Conservation (phyloP, 2,797 vertebrate genomes). For the Periophthalmus magnuspinnatus region DNA sequence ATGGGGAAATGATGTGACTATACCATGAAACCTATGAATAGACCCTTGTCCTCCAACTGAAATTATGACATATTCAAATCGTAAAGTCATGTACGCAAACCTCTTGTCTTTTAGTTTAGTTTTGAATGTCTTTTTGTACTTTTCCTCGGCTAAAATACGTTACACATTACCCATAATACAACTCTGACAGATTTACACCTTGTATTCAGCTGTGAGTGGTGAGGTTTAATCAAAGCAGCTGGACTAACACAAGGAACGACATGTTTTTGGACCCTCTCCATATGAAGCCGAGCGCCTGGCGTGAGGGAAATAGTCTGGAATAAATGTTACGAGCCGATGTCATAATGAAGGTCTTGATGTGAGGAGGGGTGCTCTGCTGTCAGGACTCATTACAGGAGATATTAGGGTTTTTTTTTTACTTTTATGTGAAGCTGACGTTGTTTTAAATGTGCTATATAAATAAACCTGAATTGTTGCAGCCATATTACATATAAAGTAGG, state of each 20-base stretch:
- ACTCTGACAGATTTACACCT: conserved; percentile 21
- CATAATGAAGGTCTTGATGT: conserved; percentile 14
- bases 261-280: conserved; percentile 13
- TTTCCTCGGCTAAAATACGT: not conserved
- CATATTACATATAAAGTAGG: no score
- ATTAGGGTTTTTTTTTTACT: no score
- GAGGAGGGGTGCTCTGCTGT: not conserved
- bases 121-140: not conserved
- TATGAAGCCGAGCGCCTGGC: conserved; percentile 5
- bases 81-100: no score
- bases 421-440: no score
- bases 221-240: conserved; percentile 35
- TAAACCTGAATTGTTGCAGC: no score
- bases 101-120: no score
- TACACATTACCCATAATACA: conserved; percentile 9
- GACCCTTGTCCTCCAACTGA: no score
- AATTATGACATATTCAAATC: no score
- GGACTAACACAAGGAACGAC: not conserved
- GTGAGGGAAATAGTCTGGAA: conserved; percentile 5
- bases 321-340: conserved; percentile 15
- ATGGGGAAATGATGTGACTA: no score
- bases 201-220: conserved; percentile 5
- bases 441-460: no score
- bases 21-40: no score
- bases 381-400: not conserved